phyloP scores from a whole-genome alignment of 2,797 vertebrate genomes.

The Mormyrops attenuatus region DNA sequence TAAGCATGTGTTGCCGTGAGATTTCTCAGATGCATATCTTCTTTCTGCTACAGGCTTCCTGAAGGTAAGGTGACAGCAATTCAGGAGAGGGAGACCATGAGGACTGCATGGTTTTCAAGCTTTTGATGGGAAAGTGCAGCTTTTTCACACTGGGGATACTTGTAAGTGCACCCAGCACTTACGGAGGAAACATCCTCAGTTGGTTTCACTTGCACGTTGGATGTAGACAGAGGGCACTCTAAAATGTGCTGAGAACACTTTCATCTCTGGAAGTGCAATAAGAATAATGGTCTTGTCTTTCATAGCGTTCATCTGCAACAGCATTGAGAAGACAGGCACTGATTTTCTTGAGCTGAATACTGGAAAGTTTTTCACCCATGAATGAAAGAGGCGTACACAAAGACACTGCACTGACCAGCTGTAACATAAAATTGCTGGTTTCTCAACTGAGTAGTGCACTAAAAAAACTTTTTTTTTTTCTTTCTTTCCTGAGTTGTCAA shows the following conservation, averaged over 20 bases:
- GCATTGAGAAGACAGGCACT: not conserved
- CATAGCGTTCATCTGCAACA: slow-evolving; percentile 4
- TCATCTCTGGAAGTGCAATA: not conserved
- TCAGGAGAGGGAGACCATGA: not conserved
- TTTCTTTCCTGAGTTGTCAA: not conserved
- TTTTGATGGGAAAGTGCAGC: not conserved
- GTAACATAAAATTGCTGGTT: slow-evolving; percentile 1
- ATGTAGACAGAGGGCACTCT: not conserved
- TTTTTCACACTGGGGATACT: not conserved
- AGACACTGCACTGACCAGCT: not conserved
- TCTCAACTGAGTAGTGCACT: not conserved
- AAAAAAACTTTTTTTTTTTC: slow-evolving; percentile 10
- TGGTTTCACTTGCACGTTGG: not conserved
- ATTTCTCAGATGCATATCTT: slow-evolving; percentile 10
- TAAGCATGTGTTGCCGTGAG: not conserved
- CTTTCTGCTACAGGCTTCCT: slow-evolving; percentile 12
- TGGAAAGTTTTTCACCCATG: not conserved
- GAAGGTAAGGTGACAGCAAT: not conserved
- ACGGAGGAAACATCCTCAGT: not conserved
- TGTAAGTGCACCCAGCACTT: not conserved
- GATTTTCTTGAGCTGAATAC: not conserved
- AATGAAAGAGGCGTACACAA: not conserved
- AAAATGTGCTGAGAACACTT: slow-evolving; percentile 9
- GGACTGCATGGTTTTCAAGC: slow-evolving; percentile 14
- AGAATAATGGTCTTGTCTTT: not conserved